Percentiles rank a stretch among this genome's conserved stretches.
Conservation (phyloP, 92 coral and sea anemone species). For the Phenganax stokvisi region DNA sequence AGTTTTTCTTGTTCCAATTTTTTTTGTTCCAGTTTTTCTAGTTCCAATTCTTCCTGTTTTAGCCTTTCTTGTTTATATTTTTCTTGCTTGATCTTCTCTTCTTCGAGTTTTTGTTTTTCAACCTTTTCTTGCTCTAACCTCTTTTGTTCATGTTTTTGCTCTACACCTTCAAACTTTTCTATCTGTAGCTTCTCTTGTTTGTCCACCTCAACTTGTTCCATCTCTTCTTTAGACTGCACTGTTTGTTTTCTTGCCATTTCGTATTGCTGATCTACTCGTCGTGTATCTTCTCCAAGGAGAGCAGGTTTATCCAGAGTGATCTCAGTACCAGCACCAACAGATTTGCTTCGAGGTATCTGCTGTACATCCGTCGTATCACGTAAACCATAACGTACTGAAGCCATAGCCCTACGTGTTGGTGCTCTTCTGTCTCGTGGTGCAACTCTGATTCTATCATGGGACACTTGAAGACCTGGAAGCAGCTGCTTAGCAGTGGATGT, state of each 20-base stretch:
- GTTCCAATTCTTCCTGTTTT: not conserved
- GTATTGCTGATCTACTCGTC: not conserved
- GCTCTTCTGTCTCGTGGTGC: constrained; percentile 91
- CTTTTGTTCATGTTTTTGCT: not conserved
- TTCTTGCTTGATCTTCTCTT: not conserved
- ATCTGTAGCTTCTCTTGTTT: constrained; percentile 31
- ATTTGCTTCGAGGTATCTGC: constrained; percentile 26
- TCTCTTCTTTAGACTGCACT: constrained; percentile 31
- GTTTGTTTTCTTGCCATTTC: constrained; percentile 5
- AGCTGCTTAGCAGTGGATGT: not conserved
- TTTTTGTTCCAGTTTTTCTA: not conserved
- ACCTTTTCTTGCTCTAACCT: constrained; percentile 9
- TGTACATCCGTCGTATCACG: constrained; percentile 5
- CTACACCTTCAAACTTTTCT: constrained; percentile 1
- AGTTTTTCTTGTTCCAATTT: not conserved
- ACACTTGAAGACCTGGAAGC: constrained; percentile 65
- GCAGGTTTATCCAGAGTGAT: not conserved
- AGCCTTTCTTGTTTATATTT: not conserved
- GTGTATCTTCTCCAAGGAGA: not conserved
- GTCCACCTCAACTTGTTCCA: constrained; percentile 33
- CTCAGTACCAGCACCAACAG: constrained; percentile 11
- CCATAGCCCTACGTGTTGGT: constrained; percentile 57
- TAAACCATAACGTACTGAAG: constrained; percentile 6
- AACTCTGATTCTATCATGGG: constrained; percentile 80
- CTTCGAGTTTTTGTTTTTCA: constrained; percentile 3